phyloP scores from a whole-genome alignment of 2,888 invertebrate species.

The Fragum sueziense region DNA sequence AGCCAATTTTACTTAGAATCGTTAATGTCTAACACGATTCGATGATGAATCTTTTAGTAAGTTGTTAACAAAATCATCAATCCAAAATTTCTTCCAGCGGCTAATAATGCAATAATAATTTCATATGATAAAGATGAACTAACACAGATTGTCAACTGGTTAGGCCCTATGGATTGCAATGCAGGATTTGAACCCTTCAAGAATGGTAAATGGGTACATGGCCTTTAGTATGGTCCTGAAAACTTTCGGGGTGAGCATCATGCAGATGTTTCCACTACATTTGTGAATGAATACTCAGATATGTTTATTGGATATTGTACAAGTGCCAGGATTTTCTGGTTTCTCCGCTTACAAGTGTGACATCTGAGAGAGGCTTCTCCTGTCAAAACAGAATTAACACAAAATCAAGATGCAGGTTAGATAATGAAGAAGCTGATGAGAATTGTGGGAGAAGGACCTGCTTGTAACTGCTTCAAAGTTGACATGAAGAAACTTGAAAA shows the following conservation, averaged over 20 bases:
- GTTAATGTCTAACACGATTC: too few relatives aligned
- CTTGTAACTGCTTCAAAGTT: constrained; percentile 6
- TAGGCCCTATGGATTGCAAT: too few relatives aligned
- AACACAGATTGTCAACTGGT: too few relatives aligned
- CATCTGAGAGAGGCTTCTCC: constrained; percentile 12
- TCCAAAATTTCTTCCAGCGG: neutral
- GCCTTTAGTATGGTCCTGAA: neutral
- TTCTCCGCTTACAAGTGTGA: too few relatives aligned
- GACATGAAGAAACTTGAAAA: neutral
- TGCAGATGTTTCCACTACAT: neutral
- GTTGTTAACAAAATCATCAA: neutral
- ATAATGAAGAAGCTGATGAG: constrained; percentile 43
- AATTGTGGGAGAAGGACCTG: constrained; percentile 27
- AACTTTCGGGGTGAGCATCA: neutral
- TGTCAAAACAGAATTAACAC: constrained; percentile 40
- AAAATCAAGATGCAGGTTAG: constrained; percentile 22
- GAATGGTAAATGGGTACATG: neutral
- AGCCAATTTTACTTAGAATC: neutral
- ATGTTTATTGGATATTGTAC: neutral
- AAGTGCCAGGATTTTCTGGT: too few relatives aligned
- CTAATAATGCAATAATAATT: neutral
- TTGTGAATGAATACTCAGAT: neutral
- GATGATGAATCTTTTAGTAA: too few relatives aligned
- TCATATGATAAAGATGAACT: neutral
- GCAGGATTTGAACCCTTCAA: too few relatives aligned